phyloP scores from a whole-genome alignment of 1,140 invertebrate species.

The Drosophila seguyi region DNA sequence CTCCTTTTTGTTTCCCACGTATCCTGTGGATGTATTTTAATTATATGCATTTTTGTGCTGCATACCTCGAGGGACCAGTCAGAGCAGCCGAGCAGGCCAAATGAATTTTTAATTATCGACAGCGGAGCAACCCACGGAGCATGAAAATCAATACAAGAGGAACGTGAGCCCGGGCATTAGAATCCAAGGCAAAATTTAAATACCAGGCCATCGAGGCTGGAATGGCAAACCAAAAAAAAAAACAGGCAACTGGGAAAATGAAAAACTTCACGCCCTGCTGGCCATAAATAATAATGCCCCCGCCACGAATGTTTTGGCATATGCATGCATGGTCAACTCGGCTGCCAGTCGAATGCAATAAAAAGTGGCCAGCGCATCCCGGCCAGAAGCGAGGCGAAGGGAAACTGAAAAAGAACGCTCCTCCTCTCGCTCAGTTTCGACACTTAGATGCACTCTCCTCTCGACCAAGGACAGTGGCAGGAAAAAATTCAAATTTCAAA shows the following conservation, averaged over 20 bases:
- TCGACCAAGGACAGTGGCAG: slow-evolving; percentile 13
- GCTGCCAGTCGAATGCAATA: slow-evolving; percentile 30
- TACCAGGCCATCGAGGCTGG: slow-evolving; percentile 2
- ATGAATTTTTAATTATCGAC: slow-evolving; percentile 82
- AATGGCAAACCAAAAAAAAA: not conserved
- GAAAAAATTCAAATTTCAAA: slow-evolving; percentile 24
- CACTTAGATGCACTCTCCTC: slow-evolving; percentile 30
- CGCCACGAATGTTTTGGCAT: slow-evolving; percentile 18
- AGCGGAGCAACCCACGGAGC: slow-evolving; percentile 17
- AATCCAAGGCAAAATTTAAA: slow-evolving; percentile 37
- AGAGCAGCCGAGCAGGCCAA: slow-evolving; percentile 39
- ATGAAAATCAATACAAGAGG: slow-evolving; percentile 68
- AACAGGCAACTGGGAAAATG: slow-evolving; percentile 15
- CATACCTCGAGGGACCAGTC: slow-evolving; percentile 59
- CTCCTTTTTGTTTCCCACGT: not conserved
- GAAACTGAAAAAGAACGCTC: not conserved
- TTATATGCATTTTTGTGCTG: slow-evolving; percentile 79
- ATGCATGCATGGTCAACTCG: slow-evolving; percentile 39
- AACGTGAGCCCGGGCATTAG: slow-evolving; percentile 38
- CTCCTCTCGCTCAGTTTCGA: not conserved
- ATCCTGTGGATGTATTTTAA: slow-evolving; percentile 65
- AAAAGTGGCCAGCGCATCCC: slow-evolving; percentile 33
- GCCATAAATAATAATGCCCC: slow-evolving; percentile 57
- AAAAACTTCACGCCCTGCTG: slow-evolving; percentile 49
- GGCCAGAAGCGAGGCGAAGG: not conserved